A percentile compares a stretch with the other conserved stretches of the same genome.
phyloP scores from a whole-genome alignment of 2,797 vertebrate genomes.

The Sternotherus odoratus region DNA sequence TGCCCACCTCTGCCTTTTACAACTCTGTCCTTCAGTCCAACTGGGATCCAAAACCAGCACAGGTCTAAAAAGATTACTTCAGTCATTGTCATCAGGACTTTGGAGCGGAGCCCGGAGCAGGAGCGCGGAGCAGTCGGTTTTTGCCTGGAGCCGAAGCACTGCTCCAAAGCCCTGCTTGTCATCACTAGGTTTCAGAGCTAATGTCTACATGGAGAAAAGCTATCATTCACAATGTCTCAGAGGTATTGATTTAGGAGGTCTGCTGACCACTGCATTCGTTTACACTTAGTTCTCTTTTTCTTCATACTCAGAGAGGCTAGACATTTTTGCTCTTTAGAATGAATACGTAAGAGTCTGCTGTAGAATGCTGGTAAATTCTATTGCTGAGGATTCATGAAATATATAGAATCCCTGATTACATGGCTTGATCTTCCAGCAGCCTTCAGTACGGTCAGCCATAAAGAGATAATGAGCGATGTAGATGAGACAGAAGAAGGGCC shows the following conservation, averaged over 20 bases:
- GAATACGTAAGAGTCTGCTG: background rate
- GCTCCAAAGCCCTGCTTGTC: background rate
- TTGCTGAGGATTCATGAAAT: background rate
- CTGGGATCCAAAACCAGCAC: background rate
- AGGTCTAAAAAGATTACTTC: background rate
- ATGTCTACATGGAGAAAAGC: slow-evolving; percentile 16
- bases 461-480: background rate
- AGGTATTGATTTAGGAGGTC: slow-evolving; percentile 29
- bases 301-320: background rate
- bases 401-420: background rate
- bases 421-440: background rate
- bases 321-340: background rate
- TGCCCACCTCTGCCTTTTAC: too few species aligned
- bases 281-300: background rate
- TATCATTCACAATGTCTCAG: background rate
- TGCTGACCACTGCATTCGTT: too few species aligned
- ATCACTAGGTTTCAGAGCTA: background rate
- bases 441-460: background rate
- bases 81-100: too few species aligned
- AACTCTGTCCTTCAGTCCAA: background rate
- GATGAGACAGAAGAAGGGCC: background rate
- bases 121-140: too few species aligned
- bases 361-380: background rate
- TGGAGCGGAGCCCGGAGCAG: too few species aligned
- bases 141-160: too few species aligned